Evolutionary conservation across 1,140 invertebrate genomes (phyloP).

Genomic region (Rhyacophila brunnea): DNA sequence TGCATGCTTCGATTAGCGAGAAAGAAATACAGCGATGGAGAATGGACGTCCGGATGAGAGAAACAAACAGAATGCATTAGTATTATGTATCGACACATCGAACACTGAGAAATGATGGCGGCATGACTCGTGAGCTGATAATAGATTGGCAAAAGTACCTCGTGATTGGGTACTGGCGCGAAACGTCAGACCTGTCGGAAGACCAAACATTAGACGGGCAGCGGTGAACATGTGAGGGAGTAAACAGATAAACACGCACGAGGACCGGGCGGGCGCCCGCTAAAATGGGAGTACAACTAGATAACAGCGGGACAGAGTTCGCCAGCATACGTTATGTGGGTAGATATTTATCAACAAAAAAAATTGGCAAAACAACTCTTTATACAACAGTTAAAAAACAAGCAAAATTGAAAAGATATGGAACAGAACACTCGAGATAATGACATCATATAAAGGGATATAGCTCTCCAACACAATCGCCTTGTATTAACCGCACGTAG

Average conservation of each 20-base stretch:
- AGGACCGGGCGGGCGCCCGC: too few species aligned
- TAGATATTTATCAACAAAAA: background rate
- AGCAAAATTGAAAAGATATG: constrained; percentile 8
- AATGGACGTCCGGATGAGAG: background rate
- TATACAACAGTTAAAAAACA: background rate
- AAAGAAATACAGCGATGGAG: background rate
- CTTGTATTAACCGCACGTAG: too few species aligned
- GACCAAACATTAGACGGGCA: constrained; percentile 32
- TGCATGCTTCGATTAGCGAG: constrained; percentile 24
- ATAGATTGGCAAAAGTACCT: constrained; percentile 33
- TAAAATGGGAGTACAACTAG: too few species aligned
- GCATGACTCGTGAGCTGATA: constrained; percentile 21
- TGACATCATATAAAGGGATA: too few species aligned
- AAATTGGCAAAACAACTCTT: background rate
- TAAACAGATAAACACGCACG: background rate
- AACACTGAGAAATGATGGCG: constrained; percentile 24
- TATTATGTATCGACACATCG: constrained; percentile 22
- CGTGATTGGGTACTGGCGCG: constrained; percentile 26
- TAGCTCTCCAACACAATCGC: too few species aligned
- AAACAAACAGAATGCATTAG: constrained; percentile 29
- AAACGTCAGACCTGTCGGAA: constrained; percentile 34
- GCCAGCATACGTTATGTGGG: too few species aligned
- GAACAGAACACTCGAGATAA: background rate
- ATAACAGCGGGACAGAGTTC: too few species aligned
- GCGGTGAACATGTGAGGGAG: constrained; percentile 16